phyloP scores from a whole-genome alignment of 2,888 invertebrate genomes.

The Polydesmus complanatus region DNA sequence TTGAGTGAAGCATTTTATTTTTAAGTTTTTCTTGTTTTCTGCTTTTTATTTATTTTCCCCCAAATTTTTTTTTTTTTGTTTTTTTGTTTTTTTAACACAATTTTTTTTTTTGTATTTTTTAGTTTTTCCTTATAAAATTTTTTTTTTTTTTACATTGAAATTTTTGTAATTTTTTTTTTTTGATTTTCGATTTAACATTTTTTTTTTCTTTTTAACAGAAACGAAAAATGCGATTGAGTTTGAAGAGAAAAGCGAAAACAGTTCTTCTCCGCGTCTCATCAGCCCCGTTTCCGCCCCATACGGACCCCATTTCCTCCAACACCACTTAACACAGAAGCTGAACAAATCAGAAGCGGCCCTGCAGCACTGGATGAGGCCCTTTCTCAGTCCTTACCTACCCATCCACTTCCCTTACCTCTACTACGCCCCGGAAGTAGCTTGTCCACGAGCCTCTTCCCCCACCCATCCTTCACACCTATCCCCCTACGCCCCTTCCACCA shows the following conservation, averaged over 20 bases:
- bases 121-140: too few relatives aligned
- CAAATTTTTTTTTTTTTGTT: too few relatives aligned
- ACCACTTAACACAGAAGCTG: constrained; percentile 18
- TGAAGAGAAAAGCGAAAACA: constrained; percentile 35
- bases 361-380: constrained; percentile 20
- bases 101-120: too few relatives aligned
- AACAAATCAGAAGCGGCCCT: too few relatives aligned
- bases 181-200: too few relatives aligned
- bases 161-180: too few relatives aligned
- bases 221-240: constrained; percentile 10
- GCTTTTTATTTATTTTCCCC: too few relatives aligned
- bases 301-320: constrained; percentile 12
- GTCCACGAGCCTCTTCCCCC: not conserved
- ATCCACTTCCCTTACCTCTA: constrained; percentile 22
- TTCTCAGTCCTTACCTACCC: constrained; percentile 29
- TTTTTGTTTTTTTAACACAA: too few relatives aligned
- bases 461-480: not conserved
- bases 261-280: constrained; percentile 4
- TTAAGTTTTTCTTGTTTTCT: too few relatives aligned
- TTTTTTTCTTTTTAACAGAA: not conserved
- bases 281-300: constrained; percentile 6
- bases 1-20: too few relatives aligned
- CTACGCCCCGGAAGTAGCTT: not conserved
- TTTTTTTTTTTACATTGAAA: too few relatives aligned
- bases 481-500: constrained; percentile 11